phyloP scores from a whole-genome alignment of 2,113 vertebrate genomes.

The Erythrocercus mccallii region DNA sequence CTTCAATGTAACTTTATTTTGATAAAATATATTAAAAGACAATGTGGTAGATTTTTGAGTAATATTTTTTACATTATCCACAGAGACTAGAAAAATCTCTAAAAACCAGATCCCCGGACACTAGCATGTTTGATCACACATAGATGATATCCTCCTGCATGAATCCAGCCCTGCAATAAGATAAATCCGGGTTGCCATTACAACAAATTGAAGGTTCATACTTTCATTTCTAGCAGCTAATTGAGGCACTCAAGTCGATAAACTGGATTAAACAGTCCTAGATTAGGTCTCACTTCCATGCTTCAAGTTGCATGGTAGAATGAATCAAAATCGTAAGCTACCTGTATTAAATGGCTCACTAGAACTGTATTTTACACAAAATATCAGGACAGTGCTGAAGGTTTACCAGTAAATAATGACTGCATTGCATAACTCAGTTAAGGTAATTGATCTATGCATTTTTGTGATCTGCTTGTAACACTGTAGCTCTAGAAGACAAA shows the following conservation, averaged over 20 bases:
- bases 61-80: not conserved
- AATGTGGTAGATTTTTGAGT: not conserved
- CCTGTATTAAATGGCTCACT: not conserved
- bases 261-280: constrained; percentile 25
- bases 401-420: not conserved
- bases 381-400: not conserved
- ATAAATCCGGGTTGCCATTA: constrained; percentile 10
- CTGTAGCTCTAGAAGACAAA: not conserved
- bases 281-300: constrained; percentile 17
- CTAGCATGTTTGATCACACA: not conserved
- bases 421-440: not conserved
- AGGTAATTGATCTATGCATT: not conserved
- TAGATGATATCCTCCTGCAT: not conserved
- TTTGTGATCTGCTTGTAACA: not conserved
- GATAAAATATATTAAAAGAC: not conserved
- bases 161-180: not conserved
- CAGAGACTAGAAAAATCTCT: not conserved
- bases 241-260: constrained; percentile 15
- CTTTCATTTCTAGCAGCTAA: constrained; percentile 44
- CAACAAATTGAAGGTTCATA: not conserved
- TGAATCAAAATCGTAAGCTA: constrained; percentile 14
- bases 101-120: not conserved
- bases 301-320: not conserved
- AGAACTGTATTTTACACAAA: not conserved
- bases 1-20: not conserved